A percentile compares a stretch with the other conserved stretches of the same genome.
Evolutionary conservation across 2,113 vertebrate species (phyloP).

Genomic region (Campylorhamphus procurvoides): DNA sequence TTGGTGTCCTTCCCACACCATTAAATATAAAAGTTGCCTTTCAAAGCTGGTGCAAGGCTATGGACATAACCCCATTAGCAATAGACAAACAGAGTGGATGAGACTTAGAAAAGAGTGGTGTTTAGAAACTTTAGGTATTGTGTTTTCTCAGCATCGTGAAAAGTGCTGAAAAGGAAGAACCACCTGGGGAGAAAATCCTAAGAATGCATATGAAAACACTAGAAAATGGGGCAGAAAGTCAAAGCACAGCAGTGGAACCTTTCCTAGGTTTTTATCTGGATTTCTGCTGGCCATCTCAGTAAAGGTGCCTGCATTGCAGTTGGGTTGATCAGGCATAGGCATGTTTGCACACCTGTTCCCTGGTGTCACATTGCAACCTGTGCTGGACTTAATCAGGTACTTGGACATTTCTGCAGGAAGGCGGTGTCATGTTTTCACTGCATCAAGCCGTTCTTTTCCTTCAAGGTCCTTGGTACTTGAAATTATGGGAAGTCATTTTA

Average conservation of each 20-base stretch:
- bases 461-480: background rate
- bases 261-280: background rate
- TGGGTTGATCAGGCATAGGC: too few species aligned
- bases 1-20: background rate
- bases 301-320: background rate
- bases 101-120: background rate
- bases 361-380: background rate
- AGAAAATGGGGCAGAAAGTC: background rate
- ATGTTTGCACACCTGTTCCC: background rate
- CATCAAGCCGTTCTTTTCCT: background rate
- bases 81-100: background rate
- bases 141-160: background rate
- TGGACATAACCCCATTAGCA: background rate
- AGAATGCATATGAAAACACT: background rate
- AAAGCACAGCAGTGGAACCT: background rate
- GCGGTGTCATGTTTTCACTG: background rate
- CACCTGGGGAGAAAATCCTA: background rate
- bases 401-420: background rate
- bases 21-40: background rate
- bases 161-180: background rate
- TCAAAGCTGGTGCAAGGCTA: background rate
- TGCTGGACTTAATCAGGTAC: background rate
- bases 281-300: background rate
- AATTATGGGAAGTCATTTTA: background rate
- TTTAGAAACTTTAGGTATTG: background rate